These are phyloP conservation scores for Campaea margaritaria DNA, from an alignment of 2,888 invertebrate genomes.

Conservation along the genomic window DNA sequence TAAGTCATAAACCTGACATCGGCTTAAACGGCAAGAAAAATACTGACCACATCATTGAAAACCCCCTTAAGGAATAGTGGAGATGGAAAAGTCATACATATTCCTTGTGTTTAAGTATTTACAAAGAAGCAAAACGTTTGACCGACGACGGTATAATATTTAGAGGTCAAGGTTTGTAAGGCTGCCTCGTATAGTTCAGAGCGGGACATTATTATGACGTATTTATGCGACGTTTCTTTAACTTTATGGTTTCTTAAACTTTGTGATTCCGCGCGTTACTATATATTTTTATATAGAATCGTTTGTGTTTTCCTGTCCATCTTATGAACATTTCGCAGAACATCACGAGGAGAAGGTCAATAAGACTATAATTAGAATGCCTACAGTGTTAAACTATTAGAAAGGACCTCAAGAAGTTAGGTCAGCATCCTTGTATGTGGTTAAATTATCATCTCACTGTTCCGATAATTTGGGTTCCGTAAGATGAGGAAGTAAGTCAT, in stretches of 20 bases:
- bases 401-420: constrained; percentile 32
- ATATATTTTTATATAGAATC: constrained; percentile 29
- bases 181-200: constrained; percentile 42
- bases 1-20: constrained; percentile 50
- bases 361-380: constrained; percentile 25
- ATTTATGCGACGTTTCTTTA: constrained; percentile 40
- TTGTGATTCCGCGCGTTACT: constrained; percentile 14
- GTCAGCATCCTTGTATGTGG: constrained; percentile 40
- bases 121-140: constrained; percentile 40
- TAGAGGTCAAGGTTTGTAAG: constrained; percentile 60
- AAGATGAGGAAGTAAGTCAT: constrained; percentile 16
- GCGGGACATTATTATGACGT: constrained; percentile 39
- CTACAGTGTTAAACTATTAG: constrained; percentile 28
- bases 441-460: constrained; percentile 21
- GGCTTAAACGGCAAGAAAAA: constrained; percentile 51
- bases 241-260: constrained; percentile 31
- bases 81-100: constrained; percentile 35
- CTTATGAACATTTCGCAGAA: constrained; percentile 51
- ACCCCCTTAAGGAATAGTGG: constrained; percentile 33
- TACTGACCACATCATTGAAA: constrained; percentile 44
- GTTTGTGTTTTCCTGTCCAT: constrained; percentile 46
- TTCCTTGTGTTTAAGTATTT: constrained; percentile 15
- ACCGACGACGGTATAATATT: constrained; percentile 46
- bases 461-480: constrained; percentile 24
- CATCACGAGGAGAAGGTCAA: constrained; percentile 48